Conservation (phyloP, 2,797 vertebrate genomes). For the Corythornis leucogaster region DNA sequence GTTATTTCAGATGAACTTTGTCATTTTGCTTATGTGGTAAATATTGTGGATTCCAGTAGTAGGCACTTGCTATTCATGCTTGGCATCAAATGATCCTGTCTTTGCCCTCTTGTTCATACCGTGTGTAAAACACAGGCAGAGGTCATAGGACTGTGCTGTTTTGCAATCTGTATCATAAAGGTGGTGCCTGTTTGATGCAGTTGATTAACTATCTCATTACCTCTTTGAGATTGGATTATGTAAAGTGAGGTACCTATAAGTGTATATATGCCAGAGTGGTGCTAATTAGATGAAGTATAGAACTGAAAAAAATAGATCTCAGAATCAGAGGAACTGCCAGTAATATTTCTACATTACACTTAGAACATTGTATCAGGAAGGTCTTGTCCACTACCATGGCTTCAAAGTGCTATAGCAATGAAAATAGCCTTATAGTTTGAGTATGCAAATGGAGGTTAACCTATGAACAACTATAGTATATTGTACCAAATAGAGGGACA, state of each 20-base stretch:
- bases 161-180: background rate
- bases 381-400: background rate
- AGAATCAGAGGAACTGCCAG: background rate
- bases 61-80: background rate
- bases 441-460: background rate
- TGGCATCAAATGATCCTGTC: background rate
- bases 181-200: background rate
- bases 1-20: slow-evolving; percentile 24
- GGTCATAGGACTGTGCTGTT: background rate
- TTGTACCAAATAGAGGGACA: background rate
- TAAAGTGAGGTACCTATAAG: background rate
- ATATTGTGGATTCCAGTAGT: background rate
- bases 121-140: background rate
- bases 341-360: background rate
- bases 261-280: background rate
- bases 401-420: background rate
- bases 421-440: background rate
- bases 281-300: background rate
- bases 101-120: background rate
- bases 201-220: background rate
- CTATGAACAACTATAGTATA: background rate
- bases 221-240: background rate
- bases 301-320: background rate
- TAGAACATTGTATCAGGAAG: background rate
- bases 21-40: slow-evolving; percentile 25